Conservation (phyloP, 2,797 vertebrate species). For the Triplophysa bombifrons region DNA sequence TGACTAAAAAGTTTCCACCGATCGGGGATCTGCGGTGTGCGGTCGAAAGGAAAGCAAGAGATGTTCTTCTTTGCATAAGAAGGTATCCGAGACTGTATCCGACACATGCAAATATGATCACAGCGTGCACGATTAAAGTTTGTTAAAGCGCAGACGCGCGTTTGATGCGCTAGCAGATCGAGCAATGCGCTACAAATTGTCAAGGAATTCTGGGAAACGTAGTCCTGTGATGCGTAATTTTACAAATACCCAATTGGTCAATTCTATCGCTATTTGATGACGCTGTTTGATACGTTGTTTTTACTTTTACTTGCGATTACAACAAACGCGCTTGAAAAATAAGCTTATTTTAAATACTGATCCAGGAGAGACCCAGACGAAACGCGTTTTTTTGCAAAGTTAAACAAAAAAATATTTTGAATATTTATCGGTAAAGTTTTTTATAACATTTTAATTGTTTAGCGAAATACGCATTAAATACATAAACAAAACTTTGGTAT, state of each 20-base stretch:
- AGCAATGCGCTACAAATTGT: conserved; percentile 33
- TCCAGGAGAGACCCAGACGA: conserved; percentile 58
- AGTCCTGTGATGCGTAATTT: conserved; percentile 50
- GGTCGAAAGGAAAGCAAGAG: neutral
- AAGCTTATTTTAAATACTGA: neutral
- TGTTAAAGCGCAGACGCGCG: conserved; percentile 22
- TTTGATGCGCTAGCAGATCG: conserved; percentile 28
- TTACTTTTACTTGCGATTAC: neutral
- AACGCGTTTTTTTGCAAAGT: conserved; percentile 23
- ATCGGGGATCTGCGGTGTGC: neutral
- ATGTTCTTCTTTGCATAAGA: neutral
- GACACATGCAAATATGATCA: conserved; percentile 6
- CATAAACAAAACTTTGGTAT: neutral
- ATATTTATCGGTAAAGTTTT: no score
- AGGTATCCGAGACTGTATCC: conserved; percentile 6
- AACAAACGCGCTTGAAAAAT: neutral
- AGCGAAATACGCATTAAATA: neutral
- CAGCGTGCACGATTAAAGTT: neutral
- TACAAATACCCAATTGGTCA: neutral
- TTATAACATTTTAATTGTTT: neutral
- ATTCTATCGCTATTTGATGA: neutral
- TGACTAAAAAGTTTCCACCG: conserved; percentile 27
- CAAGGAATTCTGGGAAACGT: conserved; percentile 69
- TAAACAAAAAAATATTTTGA: no score
- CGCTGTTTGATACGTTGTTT: neutral